These are phyloP conservation scores for Urocynchramus pylzowi DNA, from an alignment of 2,113 vertebrate species.

Conservation along the genomic window DNA sequence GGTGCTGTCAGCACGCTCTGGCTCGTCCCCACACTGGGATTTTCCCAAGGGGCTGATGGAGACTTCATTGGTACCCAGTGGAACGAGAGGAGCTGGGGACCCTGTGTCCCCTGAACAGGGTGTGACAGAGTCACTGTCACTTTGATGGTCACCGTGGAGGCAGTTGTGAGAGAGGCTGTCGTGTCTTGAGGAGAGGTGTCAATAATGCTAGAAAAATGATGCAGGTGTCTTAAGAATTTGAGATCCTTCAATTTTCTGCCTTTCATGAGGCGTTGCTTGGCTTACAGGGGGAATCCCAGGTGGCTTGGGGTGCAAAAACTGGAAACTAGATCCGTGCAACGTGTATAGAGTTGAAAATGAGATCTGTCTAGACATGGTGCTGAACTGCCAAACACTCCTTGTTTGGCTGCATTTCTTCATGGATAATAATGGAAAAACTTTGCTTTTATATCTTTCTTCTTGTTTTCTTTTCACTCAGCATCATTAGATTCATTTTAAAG, in stretches of 20 bases:
- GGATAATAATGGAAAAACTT: background rate
- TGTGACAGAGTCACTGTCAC: background rate
- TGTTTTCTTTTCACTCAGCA: background rate
- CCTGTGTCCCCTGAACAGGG: background rate
- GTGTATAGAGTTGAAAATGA: conserved; percentile 27
- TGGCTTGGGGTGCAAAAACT: background rate
- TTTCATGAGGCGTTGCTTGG: background rate
- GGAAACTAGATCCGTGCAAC: background rate
- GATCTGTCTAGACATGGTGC: conserved; percentile 23
- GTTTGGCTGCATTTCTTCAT: background rate
- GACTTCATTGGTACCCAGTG: background rate
- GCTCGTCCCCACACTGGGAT: background rate
- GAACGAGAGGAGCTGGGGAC: background rate
- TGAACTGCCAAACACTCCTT: background rate
- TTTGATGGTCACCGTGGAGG: background rate
- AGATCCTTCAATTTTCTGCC: conserved; percentile 29
- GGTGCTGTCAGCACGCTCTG: background rate
- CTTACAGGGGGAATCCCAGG: background rate
- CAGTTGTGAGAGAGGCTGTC: background rate
- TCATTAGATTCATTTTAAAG: background rate
- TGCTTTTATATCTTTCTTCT: background rate
- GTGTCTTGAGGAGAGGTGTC: background rate
- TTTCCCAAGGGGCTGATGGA: conserved; percentile 26
- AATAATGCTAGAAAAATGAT: background rate
- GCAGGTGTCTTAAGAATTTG: background rate